Conservation (phyloP, 2,113 vertebrate genomes). For the Dromas ardeola region DNA sequence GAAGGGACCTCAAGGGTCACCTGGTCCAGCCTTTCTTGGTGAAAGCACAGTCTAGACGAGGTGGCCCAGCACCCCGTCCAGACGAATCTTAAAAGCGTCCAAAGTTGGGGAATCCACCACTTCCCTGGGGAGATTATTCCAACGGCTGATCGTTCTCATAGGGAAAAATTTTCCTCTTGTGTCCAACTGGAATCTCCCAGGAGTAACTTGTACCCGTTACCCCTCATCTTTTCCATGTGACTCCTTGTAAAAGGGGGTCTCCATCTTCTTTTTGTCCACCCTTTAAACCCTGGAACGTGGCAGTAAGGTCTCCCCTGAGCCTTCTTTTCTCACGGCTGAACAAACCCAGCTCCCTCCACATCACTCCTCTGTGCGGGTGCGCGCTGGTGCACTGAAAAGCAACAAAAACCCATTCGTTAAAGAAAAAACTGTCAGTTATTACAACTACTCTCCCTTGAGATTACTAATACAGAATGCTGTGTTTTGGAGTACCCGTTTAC, state of each 20-base stretch:
- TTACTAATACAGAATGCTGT: background rate
- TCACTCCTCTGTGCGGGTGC: no score
- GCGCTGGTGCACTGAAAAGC: background rate
- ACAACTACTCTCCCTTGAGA: background rate
- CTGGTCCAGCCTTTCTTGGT: background rate
- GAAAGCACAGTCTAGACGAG: background rate
- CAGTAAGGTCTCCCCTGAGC: background rate
- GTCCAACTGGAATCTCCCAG: no score
- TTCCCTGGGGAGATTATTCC: background rate
- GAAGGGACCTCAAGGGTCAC: background rate
- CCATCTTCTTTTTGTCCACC: background rate
- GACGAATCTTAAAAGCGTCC: background rate
- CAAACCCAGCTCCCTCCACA: background rate
- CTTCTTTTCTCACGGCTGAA: background rate
- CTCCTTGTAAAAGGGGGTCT: background rate
- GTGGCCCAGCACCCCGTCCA: background rate
- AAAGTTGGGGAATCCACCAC: background rate
- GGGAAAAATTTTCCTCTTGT: background rate
- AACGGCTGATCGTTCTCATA: background rate
- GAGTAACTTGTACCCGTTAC: background rate
- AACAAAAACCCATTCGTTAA: background rate
- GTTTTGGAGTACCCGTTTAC: background rate
- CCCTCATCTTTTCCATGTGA: background rate
- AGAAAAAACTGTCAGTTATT: background rate
- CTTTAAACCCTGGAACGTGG: background rate